Evolutionary conservation across 2,113 vertebrate genomes (phyloP), one percentile per base, ranked within the genome.

Genomic region (Raja brachyura): DNA sequence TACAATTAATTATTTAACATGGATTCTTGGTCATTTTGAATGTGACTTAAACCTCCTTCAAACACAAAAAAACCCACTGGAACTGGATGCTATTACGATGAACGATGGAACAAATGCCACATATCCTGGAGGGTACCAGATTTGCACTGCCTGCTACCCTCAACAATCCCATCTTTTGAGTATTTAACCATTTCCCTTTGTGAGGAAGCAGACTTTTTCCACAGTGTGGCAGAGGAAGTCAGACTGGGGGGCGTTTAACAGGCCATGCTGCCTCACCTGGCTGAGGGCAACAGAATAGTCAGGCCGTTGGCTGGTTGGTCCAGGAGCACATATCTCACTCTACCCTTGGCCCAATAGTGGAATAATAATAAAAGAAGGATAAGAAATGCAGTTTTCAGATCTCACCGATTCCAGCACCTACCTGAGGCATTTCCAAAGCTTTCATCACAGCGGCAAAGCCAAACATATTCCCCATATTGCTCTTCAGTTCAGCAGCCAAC

Each of bases 381-480:
- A 86, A 74, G 68, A 77, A 75, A 73, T 39, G n/a, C n/a, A n/a
- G n/a, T n/a, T n/a, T n/a, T 14, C 4, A 33, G 92, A n/a, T n/a
- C 56, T 78, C 54, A 0, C 74, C 10, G 39, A 22, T 11, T 59
- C 75, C 48, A 11, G 66, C 88, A 48, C 28, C 13, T 95, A 99
- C 99, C 98, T 99, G 99, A 2, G 97, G 97, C 96, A 99, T 96
- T 94, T 99, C 99, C 95, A 99, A 95, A 0, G 98, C 98, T 0
- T 97, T 97, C 99, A 99, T 99, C 94, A 99, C 98, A 0, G 99
- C 98, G 0, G 98, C 98, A 8, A 99, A 99, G 92, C 98, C 98
- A 94, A 98, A 99, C 98, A 99, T 98, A 96, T 99, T 99, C n/a
- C 98, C 99, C 97, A 99, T 96, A 94, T 96, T 98, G 94, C 97